A percentile compares a stretch with the other conserved stretches of the same genome.
These are phyloP conservation scores for Oreochromis aureus DNA, from an alignment of 2,113 vertebrate species.

Conservation along the genomic window DNA sequence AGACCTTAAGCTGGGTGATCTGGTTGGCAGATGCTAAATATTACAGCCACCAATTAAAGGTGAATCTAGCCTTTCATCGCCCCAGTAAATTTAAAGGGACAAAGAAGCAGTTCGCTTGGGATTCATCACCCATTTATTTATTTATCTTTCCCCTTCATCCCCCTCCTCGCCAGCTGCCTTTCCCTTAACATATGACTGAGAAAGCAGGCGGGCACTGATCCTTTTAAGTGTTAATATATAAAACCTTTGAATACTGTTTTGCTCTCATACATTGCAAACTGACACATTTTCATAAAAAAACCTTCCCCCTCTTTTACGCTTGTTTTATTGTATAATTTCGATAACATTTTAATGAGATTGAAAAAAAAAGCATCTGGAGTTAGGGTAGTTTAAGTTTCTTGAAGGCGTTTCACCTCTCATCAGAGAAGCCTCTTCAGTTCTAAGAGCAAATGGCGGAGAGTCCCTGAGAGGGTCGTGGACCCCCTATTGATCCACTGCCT, in stretches of 20 bases:
- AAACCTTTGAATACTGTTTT: not conserved
- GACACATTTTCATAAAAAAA: not conserved
- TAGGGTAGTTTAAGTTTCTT: not conserved
- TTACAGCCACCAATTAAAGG: conserved; percentile 62
- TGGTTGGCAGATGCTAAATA: conserved; percentile 67
- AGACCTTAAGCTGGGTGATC: conserved; percentile 49
- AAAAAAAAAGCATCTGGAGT: not conserved
- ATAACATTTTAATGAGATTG: not conserved
- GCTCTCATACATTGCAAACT: not conserved
- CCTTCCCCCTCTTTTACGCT: not conserved
- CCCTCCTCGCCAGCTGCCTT: not conserved
- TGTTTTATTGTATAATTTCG: not conserved
- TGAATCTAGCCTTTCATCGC: conserved; percentile 60
- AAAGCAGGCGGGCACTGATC: not conserved
- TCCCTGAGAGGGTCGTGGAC: too few relatives aligned
- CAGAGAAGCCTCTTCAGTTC: too few relatives aligned
- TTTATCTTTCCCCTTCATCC: conserved; percentile 37
- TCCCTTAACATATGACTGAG: not conserved
- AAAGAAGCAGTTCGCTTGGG: conserved; percentile 31
- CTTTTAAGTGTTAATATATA: not conserved
- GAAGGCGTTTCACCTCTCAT: too few relatives aligned
- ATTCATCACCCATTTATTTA: conserved; percentile 59
- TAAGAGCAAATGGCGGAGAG: too few relatives aligned
- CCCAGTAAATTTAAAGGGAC: conserved; percentile 54
- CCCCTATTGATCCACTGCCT: not conserved